Base-by-base conservation (phyloP, 2,888 invertebrate genomes). In the Eurois occulta region DNA sequence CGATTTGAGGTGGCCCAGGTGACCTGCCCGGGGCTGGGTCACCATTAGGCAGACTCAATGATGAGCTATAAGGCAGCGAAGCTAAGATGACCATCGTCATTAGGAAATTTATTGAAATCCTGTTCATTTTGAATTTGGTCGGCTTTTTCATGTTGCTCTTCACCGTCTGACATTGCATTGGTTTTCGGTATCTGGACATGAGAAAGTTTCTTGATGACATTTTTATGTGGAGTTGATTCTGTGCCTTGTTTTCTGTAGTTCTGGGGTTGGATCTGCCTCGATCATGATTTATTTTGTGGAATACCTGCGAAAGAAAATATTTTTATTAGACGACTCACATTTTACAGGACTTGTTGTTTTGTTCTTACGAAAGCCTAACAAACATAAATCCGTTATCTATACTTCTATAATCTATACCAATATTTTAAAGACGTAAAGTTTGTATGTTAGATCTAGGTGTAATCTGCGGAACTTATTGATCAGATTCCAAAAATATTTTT, bases 1-100 rank as follows among this genome's bases (percentile, higher is more conserved):
- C 76, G 11, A 86, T 10, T 77, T 16, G 72, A 87, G 97, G 97
- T 87, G 97, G 97, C 62, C 97, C 97, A 24, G 97, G 97, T 1
- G 97, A 97, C 60, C 98, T 95, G 13, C 97, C 97, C 1, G 97
- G 98, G 1, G 97, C 97, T 24, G 97, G 97, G 91, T 98, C 98
- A 75, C 97, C 97, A 87, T 96, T 97, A 28, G 97, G 97, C 66
- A 96, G 88, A 78, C 92, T 95, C 70, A 96, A 86, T 0, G 94
- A 91, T 7, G 95, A 95, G 83, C 94, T 95, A 90, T 95, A 95
- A 92, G 96, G 96, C 92, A 96, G 90, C 79, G 91, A 91, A 73
- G 94, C 92, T 78, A 96, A 86, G 71, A 96, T 94, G 80, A 94
- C 89, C 72, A 95, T 86, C 35, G 92, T 90, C 77, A 92, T 88